Conservation (phyloP, 2,797 vertebrate species). For the Agapornis canus region DNA sequence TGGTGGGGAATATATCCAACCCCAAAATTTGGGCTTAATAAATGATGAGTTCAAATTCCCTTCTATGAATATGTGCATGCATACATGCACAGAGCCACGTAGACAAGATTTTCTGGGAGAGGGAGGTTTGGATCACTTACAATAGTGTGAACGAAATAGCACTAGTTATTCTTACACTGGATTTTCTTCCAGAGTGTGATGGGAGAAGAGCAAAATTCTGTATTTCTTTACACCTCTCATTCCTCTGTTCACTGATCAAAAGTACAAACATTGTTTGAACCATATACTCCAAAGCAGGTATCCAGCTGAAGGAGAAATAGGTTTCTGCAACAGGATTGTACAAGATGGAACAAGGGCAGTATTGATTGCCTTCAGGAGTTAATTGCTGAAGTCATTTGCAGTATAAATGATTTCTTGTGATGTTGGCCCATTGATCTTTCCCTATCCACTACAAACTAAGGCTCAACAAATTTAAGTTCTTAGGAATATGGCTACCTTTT, state of each 20-base stretch:
- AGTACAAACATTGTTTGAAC: not conserved
- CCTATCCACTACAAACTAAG: not conserved
- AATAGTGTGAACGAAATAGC: not conserved
- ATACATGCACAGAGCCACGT: not conserved
- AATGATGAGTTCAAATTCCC: not conserved
- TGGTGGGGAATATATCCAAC: not conserved
- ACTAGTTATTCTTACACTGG: not conserved
- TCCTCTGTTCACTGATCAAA: not conserved
- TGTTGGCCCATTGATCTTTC: not conserved
- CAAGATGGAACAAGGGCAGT: not conserved
- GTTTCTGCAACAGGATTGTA: not conserved
- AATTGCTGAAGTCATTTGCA: not conserved
- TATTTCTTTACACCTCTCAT: not conserved
- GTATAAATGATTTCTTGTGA: not conserved
- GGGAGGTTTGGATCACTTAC: not conserved
- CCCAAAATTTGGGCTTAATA: not conserved
- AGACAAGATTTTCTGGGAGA: not conserved
- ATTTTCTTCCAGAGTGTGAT: not conserved
- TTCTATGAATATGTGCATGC: accelerated
- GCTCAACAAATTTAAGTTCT: not conserved
- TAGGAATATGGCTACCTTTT: not conserved
- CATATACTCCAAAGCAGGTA: not conserved
- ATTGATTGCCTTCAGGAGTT: not conserved
- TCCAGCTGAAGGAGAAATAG: not conserved
- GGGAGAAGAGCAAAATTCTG: not conserved